Conservation (phyloP, 2,888 invertebrate genomes). For the Ellobium chinense region DNA sequence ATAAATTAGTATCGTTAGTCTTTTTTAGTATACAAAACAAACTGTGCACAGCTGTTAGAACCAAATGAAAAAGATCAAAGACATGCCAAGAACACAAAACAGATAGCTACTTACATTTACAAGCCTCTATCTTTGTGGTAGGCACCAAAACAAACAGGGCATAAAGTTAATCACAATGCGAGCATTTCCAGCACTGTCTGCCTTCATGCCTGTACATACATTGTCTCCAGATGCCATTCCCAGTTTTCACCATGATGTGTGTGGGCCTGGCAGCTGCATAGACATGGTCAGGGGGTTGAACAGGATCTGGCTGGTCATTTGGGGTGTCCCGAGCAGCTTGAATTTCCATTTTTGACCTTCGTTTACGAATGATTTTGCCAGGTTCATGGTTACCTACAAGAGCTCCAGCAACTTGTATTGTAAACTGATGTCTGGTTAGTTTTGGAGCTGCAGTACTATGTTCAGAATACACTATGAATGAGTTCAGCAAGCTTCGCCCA, state of each 20-base stretch:
- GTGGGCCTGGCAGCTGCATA: background rate
- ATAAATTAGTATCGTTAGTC: too few species aligned
- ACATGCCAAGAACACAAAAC: background rate
- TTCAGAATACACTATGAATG: background rate
- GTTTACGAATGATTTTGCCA: background rate
- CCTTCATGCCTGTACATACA: background rate
- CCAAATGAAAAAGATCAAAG: background rate
- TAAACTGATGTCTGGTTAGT: background rate
- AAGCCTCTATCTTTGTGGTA: background rate
- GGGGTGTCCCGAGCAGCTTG: background rate
- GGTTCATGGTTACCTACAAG: background rate
- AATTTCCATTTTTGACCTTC: background rate
- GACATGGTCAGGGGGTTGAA: background rate
- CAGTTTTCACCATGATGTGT: background rate
- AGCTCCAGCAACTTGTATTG: background rate
- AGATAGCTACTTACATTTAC: background rate
- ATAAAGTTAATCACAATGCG: background rate
- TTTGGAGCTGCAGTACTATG: background rate
- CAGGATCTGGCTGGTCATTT: background rate
- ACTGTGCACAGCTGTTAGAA: background rate
- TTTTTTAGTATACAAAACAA: background rate
- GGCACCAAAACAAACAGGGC: background rate
- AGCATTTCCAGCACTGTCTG: background rate
- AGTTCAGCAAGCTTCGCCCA: constrained; percentile 4
- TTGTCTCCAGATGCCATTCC: background rate